Base-by-base conservation (phyloP, 2,797 vertebrate species). In the Galago senegalensis region DNA sequence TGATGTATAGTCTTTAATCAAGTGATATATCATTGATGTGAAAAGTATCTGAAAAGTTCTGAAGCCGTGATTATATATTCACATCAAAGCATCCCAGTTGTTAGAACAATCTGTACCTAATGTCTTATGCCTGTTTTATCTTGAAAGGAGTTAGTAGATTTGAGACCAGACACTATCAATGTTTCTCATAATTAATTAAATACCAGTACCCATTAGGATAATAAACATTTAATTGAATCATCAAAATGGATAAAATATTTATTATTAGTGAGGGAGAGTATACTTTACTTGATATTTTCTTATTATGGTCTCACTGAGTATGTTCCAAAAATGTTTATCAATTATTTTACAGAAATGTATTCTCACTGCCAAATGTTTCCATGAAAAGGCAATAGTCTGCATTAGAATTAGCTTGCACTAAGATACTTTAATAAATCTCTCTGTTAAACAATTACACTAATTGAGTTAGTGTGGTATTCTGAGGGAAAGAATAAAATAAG, bases 321-420 rank as follows among this genome's bases (percentile, higher is more conserved):
- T 92, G 46, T 94, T 89, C 11, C 65, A 89, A 82, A 86, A 60
- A 29, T 79, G 5, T 82, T 4, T 29, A 70, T 60, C 34, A 85
- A 58, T 37, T 95, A n/a, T 95, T 76, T 96, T 79, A n/a, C 2
- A 87, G 82, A 75, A 63, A 43, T 43, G 0, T 9, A 3, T 84
- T 93, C 94, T 56, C 37, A 93, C 49, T 93, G 70, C 6, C 75
- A 94, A 69, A 69, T 76, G 63, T 98, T 97, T 97, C 90, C 82
- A 92, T 93, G 67, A 87, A 72, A 97, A 98, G 97, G 96, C 25
- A 97, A 93, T 49, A 10, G 40, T 79, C 89, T 63, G 1, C 2
- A 37, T 95, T 93, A 72, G 89, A 97, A 96, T 96, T 40, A 87
- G 93, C 79, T 95, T 94, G 80, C 63, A 65, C 72, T 93, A 87